phyloP scores from a whole-genome alignment of 1,140 invertebrate species.

The Diploscapter pachys region DNA sequence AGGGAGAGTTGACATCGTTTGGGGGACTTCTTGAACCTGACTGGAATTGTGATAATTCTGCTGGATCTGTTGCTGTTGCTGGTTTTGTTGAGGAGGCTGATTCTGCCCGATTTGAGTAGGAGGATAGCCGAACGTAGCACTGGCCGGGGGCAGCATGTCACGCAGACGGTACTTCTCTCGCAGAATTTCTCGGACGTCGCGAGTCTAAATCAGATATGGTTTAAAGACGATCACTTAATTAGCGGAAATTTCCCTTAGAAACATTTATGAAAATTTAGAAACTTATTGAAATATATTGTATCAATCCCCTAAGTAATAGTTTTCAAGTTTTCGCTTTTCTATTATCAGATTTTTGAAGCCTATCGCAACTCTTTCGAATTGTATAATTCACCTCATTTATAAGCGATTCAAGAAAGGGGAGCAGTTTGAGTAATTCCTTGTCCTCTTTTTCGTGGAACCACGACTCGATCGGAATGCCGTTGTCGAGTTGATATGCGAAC shows the following conservation, averaged over 20 bases:
- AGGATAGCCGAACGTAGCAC: too few relatives aligned
- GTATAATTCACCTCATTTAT: constrained; percentile 58
- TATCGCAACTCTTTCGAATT: neutral
- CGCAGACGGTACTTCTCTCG: constrained; percentile 34
- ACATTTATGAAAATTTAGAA: too few relatives aligned
- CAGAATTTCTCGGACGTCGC: constrained; percentile 37
- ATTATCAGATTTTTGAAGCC: neutral
- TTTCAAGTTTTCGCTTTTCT: constrained; percentile 2
- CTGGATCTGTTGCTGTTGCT: too few relatives aligned
- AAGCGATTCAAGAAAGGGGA: constrained; percentile 87
- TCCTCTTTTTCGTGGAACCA: constrained; percentile 91
- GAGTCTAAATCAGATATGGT: constrained; percentile 17
- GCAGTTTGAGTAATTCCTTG: constrained; percentile 81
- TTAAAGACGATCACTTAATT: too few relatives aligned
- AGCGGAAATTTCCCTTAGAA: too few relatives aligned
- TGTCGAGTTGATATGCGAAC: constrained; percentile 87
- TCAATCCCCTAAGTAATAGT: too few relatives aligned
- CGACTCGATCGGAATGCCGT: constrained; percentile 93
- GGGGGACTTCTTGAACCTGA: too few relatives aligned
- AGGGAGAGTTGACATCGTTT: too few relatives aligned
- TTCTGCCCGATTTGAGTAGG: too few relatives aligned
- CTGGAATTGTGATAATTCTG: too few relatives aligned
- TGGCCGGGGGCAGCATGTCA: constrained; percentile 22
- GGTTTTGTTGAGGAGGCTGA: too few relatives aligned
- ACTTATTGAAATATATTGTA: too few relatives aligned